A percentile compares a stretch with the other conserved stretches of the same genome.
Evolutionary conservation across 2,113 vertebrate genomes (phyloP).

Genomic region (Coptodon bakossiorum): DNA sequence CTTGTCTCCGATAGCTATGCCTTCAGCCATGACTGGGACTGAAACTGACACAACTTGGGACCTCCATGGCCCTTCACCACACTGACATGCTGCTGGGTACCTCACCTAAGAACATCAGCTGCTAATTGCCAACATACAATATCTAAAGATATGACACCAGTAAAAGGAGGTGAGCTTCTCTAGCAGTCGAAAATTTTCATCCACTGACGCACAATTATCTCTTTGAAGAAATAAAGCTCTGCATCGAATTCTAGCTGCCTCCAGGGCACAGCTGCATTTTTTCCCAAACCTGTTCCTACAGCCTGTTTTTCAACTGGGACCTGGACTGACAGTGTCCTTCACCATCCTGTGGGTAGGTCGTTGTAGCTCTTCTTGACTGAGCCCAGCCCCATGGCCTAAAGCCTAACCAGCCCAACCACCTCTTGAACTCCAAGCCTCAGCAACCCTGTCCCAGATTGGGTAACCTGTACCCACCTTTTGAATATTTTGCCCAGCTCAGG

Average conservation of each 20-base stretch:
- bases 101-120: neutral
- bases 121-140: neutral
- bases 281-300: neutral
- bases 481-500: neutral
- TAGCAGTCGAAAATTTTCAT: rapidly evolving
- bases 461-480: neutral
- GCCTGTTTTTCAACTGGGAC: neutral
- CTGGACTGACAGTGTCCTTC: neutral
- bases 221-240: neutral
- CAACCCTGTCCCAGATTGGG: neutral
- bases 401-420: neutral
- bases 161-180: neutral
- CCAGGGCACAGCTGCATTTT: neutral
- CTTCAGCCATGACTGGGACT: neutral
- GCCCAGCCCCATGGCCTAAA: neutral
- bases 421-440: neutral
- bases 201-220: neutral
- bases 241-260: rapidly evolving
- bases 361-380: neutral
- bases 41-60: neutral
- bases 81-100: neutral
- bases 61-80: rapidly evolving
- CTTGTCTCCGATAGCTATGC: neutral
- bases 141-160: neutral
- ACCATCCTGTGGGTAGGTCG: rapidly evolving